Conservation (phyloP, 2,113 vertebrate genomes). For the Hystrix brachyura region DNA sequence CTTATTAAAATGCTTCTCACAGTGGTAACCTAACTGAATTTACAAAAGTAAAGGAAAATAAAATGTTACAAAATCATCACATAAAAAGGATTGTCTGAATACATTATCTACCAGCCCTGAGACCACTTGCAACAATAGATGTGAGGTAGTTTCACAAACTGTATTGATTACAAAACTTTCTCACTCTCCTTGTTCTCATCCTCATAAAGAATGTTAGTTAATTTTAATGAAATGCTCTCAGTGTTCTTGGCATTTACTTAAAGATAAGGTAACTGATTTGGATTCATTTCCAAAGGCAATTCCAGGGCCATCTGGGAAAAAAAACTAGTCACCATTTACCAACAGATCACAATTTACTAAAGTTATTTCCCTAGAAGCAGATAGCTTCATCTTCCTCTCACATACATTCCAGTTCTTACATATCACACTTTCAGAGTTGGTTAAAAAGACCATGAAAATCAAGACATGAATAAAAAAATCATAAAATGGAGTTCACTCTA, state of each 20-base stretch:
- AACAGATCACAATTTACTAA: background rate
- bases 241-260: slow-evolving; percentile 8
- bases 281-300: slow-evolving; percentile 2
- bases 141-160: background rate
- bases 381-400: background rate
- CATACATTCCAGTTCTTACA: background rate
- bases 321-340: background rate
- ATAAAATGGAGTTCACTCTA: background rate
- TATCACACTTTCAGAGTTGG: background rate
- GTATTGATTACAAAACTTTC: background rate
- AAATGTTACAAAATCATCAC: slow-evolving; percentile 57
- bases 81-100: slow-evolving; percentile 17
- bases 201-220: background rate
- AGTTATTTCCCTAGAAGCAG: background rate
- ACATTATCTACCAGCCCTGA: background rate
- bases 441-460: background rate
- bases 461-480: background rate
- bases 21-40: slow-evolving; percentile 38
- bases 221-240: background rate
- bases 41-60: slow-evolving; percentile 63
- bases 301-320: background rate
- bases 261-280: background rate
- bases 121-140: background rate
- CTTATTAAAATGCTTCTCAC: slow-evolving; percentile 60
- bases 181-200: background rate